Evolutionary conservation across 37 sponge, comb jelly and placozoan species (phyloP), one percentile per base, ranked within the genome.

Genomic region (Haliclona indistincta): DNA sequence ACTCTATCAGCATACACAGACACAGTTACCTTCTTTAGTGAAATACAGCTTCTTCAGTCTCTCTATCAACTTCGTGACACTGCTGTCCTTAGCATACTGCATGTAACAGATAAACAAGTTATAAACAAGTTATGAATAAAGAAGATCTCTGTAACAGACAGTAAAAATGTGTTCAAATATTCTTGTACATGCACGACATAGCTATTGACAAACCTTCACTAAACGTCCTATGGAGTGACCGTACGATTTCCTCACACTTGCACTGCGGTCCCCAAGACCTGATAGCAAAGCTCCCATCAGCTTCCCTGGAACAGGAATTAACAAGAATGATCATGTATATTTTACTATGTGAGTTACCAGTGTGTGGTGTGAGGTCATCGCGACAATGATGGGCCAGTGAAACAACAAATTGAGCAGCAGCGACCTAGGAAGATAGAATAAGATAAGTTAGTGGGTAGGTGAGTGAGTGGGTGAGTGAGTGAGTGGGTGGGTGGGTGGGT

Each of bases 181-280:
- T n/a, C 30, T 23, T 20, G 40, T 35, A 63, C 4, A 20, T 73
- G 62, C 2, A 3, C 26, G 4, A 17, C 51, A 47, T 47, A 15
- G 13, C 51, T 47, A 17, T 47, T 34, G 4, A 60, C 71, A 34
- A 41, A 92, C 93, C 70, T 83, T 86, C 0, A 87, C 71, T 1
- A 87, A 49, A 29, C 83, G 81, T 2, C 93, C 93, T 43, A 79
- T 83, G 47, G 89, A 79, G 56, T 52, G 54, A 10, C 89, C 93
- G 69, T 74, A 82, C 3, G 84, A 68, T 49, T 87, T 86, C 44
- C 88, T 64, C 10, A 87, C 84, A 39, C 69, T 74, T 22, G 68
- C 56, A 69, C 78, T 92, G 4, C 89, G 64, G 68, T 86, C 89
- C 40, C 40, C 30, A 6, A 87, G 47, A 22, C 84, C 93, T 41